Conservation (phyloP, 2,888 invertebrate species). For the Acleris sparsana region DNA sequence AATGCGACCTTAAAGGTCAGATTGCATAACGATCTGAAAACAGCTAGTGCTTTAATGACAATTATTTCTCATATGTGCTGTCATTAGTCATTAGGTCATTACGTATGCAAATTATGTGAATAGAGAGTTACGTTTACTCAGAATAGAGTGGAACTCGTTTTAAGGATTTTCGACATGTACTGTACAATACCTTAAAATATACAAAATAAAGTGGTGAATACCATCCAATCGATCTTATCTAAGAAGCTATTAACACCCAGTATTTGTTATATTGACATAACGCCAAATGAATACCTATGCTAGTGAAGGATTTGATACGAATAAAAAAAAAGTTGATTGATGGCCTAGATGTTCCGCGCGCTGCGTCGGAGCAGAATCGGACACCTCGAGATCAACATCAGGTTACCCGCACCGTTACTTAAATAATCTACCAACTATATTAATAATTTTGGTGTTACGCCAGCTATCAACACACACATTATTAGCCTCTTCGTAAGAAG, state of each 20-base stretch:
- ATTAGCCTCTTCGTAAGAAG: conserved; percentile 4
- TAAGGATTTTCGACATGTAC: neutral
- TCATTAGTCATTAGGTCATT: too few species aligned
- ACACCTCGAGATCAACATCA: conserved; percentile 22
- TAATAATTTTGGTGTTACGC: neutral
- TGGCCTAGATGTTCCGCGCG: conserved; percentile 19
- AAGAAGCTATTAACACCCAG: conserved; percentile 5
- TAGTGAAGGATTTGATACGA: conserved; percentile 8
- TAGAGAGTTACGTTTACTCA: neutral
- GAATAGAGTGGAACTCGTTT: neutral
- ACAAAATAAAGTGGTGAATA: neutral
- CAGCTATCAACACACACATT: neutral
- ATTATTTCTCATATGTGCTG: neutral
- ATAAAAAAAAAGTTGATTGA: conserved; percentile 23
- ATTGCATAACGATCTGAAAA: conserved; percentile 4
- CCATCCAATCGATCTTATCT: conserved; percentile 12
- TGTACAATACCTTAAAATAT: neutral
- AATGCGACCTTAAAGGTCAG: conserved; percentile 5
- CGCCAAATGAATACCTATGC: conserved; percentile 14
- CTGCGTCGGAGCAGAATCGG: conserved; percentile 18
- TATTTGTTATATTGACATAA: conserved; percentile 17
- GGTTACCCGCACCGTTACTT: conserved; percentile 19
- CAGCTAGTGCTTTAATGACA: neutral
- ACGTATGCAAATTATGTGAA: conserved; percentile 4
- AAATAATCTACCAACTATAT: conserved; percentile 44